A percentile compares a stretch with the other conserved stretches of the same genome.
Conservation (phyloP, 2,888 invertebrate species). For the Piscicola geometra region DNA sequence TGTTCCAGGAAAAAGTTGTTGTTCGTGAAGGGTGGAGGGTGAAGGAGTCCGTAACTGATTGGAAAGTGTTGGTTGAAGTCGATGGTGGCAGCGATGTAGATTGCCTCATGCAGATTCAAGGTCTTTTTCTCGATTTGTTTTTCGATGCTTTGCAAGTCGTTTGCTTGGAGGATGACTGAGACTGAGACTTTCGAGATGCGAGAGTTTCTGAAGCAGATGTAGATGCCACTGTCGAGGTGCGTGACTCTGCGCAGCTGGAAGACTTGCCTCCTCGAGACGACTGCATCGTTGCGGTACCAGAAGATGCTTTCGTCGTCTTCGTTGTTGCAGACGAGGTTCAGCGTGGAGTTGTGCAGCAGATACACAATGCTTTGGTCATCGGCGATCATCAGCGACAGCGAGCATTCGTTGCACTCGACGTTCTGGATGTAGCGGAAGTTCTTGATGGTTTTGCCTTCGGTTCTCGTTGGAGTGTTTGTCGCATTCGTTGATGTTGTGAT, state of each 20-base stretch:
- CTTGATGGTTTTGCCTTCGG: not conserved
- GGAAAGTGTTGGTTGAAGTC: not conserved
- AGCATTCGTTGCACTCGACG: not conserved
- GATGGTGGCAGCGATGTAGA: not conserved
- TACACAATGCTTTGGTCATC: not conserved
- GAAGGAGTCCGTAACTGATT: not conserved
- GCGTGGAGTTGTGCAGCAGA: not conserved
- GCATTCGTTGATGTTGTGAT: too few species aligned
- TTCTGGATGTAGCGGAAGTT: not conserved
- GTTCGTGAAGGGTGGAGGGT: not conserved
- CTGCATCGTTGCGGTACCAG: not conserved
- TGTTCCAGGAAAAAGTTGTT: not conserved
- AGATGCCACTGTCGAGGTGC: not conserved
- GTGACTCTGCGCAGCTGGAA: not conserved
- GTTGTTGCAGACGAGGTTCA: not conserved
- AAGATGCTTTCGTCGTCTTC: not conserved
- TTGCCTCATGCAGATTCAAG: not conserved
- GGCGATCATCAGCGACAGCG: not conserved
- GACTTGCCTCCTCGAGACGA: not conserved
- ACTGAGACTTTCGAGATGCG: conserved; percentile 2
- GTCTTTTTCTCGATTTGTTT: not conserved
- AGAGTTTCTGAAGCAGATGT: not conserved
- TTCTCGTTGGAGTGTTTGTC: too few species aligned
- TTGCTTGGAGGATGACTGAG: not conserved
- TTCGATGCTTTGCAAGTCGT: not conserved